Evolutionary conservation across 1,140 invertebrate genomes (phyloP).

Genomic region (Pinna nobilis): DNA sequence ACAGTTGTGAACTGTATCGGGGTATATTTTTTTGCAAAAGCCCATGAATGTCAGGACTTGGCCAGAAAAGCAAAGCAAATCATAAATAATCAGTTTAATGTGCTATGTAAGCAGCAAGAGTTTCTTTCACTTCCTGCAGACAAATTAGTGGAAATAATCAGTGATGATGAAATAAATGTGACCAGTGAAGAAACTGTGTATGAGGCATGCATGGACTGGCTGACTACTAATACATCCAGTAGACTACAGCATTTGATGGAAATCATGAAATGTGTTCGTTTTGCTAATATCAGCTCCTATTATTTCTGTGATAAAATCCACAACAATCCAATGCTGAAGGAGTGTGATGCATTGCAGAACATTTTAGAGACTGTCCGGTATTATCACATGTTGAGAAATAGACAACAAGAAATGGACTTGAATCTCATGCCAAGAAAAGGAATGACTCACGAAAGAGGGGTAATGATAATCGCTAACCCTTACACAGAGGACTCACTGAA

Average conservation of each 20-base stretch:
- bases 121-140: slow-evolving; percentile 68
- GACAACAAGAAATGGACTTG: slow-evolving; percentile 70
- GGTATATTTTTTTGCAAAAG: slow-evolving; percentile 72
- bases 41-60: slow-evolving; percentile 68
- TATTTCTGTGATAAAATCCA: slow-evolving; percentile 79
- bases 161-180: slow-evolving; percentile 77
- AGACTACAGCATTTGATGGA: slow-evolving; percentile 57
- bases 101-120: slow-evolving; percentile 66
- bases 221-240: slow-evolving; percentile 72
- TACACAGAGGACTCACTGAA: slow-evolving; percentile 69
- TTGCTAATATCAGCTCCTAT: slow-evolving; percentile 79
- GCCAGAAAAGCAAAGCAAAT: slow-evolving; percentile 69
- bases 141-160: slow-evolving; percentile 77
- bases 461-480: slow-evolving; percentile 72
- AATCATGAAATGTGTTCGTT: slow-evolving; percentile 78
- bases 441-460: slow-evolving; percentile 67
- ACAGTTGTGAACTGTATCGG: slow-evolving; percentile 71
- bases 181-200: slow-evolving; percentile 78
- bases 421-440: slow-evolving; percentile 70
- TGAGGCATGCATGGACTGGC: slow-evolving; percentile 77
- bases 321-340: slow-evolving; percentile 69
- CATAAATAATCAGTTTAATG: slow-evolving; percentile 68
- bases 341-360: slow-evolving; percentile 51
- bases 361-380: slow-evolving; percentile 61
- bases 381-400: slow-evolving; percentile 69